Conservation (phyloP, 2,797 vertebrate genomes). For the Crocodylus rhombifer region DNA sequence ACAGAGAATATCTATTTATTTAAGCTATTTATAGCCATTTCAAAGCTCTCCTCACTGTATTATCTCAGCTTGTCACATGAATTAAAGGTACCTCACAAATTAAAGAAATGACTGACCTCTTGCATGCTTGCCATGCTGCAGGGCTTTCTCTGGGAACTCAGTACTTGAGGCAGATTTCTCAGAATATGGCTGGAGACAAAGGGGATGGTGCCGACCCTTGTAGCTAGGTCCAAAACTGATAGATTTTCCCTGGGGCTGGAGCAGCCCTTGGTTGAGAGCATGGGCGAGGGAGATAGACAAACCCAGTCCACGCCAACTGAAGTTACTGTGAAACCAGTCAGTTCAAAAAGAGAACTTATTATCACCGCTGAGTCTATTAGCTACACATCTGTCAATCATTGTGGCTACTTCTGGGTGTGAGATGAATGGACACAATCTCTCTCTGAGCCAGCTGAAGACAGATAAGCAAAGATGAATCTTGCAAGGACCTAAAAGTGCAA, state of each 20-base stretch:
- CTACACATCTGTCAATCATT: slow-evolving; percentile 50
- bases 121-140: neutral
- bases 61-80: slow-evolving; percentile 64
- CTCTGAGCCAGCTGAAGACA: neutral
- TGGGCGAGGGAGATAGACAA: slow-evolving; percentile 12
- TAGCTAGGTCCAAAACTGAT: neutral
- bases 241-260: neutral
- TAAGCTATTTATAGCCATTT: slow-evolving; percentile 74
- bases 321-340: slow-evolving; percentile 14
- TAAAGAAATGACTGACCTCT: slow-evolving; percentile 30
- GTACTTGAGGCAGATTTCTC: rapidly evolving
- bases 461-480: slow-evolving; percentile 25
- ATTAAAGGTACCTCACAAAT: slow-evolving; percentile 68
- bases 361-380: slow-evolving; percentile 35
- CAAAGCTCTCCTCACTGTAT: slow-evolving; percentile 72
- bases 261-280: slow-evolving; percentile 3
- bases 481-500: slow-evolving; percentile 8
- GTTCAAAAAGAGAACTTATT: slow-evolving; percentile 40
- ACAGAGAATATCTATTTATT: slow-evolving; percentile 76
- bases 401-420: slow-evolving; percentile 26
- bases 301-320: slow-evolving; percentile 38
- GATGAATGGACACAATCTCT: slow-evolving; percentile 41
- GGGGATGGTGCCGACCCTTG: neutral
- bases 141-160: neutral
- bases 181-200: rapidly evolving